Evolutionary conservation across 2,113 vertebrate genomes (phyloP), one percentile per base, ranked within the genome.

Genomic region (Chloebia gouldiae): DNA sequence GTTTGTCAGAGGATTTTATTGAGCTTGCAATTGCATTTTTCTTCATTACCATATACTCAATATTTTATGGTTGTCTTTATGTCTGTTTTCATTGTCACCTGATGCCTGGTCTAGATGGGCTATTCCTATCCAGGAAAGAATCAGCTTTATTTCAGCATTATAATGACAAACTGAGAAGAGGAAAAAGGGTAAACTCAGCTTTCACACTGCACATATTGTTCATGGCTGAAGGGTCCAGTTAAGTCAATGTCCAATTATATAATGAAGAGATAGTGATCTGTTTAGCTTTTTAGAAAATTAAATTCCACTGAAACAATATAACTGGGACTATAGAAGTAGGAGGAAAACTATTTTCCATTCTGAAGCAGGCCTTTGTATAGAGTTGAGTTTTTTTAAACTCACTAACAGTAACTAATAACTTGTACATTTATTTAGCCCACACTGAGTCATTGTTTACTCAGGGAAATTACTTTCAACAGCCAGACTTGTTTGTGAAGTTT

Each of bases 361-460:
- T 96, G 79, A 97, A 94, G 37, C 81, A 24, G 71, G 51, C 47
- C 93, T 94, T 96, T 95, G 92, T 96, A 8, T 81, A 61, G 7
- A 93, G 81, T 47, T 95, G 81, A 20, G 31, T 70, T 92, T 91
- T 86, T 88, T 93, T 22, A 54, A 93, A 80, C 77, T 95, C 37
- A 28, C 88, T 72, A 95, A 88, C 69, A 90, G 88, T 93, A 95
- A 95, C 94, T 88, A 95, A 87, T 96, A 92, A 85, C 84, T 92
- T 86, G 33, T 94, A 78, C 79, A 76, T 96, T 97, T 97, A 93
- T 92, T 78, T 86, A 77, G 90, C 49, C 81, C 68, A 63, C 89
- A 80, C 81, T 93, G 93, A 97, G 68, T 96, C 93, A 93, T 91
- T 96, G 92, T 97, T 96, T 94, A 91, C 90, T 86, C 73, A 92